Base-by-base conservation (phyloP, 1,140 invertebrate species). In the Hormaphis cornu region DNA sequence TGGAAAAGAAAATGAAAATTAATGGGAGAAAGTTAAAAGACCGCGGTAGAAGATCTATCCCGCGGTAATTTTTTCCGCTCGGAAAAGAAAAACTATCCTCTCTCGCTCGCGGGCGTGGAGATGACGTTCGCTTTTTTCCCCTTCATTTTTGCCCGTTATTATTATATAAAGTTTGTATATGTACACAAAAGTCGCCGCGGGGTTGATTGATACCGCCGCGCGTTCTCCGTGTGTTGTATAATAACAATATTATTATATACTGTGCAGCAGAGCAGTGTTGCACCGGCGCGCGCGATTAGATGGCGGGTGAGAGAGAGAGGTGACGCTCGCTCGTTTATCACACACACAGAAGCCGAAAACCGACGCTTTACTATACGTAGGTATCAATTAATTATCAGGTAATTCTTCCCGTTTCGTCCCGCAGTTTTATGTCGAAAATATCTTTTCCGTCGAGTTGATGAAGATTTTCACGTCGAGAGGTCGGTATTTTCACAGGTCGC, bases 1-100 rank as follows among this genome's bases (percentile, higher is more conserved):
- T 48, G 44, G 61, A 42, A 30, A 66, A 66, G 61, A 50, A 66
- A 66, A 66, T 66, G 61, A 48, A 66, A 66, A 66, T 66, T 66
- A 66, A 66, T 66, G 61, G 61, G 61, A 66, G 61, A 66, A 66
- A 66, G 61, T 66, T 66, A 66, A 66, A 66, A 66, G 61, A 66
- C 61, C 61, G 61, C 28, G 44, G 59, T 44, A n/a, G 61, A 48
- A 42, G 61, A 66, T 44, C 61, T 48, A 18, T n/a, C n/a, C n/a
- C n/a, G 18, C 30, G 61, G 61, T 66, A 66, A 66, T 50, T 66
- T 66, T 66, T 66, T 44, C 44, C 42, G 61, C 18, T 46, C 26
- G 53, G 53, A n/a, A 4, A n/a, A 35, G 44, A 66, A 66, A 33
- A 66, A 50, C 28, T 48, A 16, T n/a, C n/a, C n/a, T n/a, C n/a